Base-by-base conservation (phyloP, 2,113 vertebrate species). In the Percopsis transmontana region DNA sequence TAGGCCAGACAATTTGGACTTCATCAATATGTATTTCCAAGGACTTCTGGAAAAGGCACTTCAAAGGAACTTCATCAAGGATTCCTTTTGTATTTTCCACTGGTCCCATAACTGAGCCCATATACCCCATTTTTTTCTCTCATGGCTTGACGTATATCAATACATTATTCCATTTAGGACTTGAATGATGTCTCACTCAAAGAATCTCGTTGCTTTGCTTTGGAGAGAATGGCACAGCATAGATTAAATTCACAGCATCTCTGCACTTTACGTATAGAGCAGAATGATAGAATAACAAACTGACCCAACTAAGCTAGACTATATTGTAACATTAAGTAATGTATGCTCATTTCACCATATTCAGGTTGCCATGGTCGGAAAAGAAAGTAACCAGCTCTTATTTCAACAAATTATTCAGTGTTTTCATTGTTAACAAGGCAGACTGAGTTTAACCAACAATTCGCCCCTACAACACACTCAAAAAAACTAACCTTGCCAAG, bases 11-110 rank as follows among this genome's bases (percentile, higher is more conserved):
- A 94, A 96, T 97, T 96, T 96, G 94, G 94, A 95, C 94, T 95
- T 96, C 95, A 97, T 97, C 94, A 96, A 94, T 96, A 95, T 96
- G 94, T 92, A 96, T 96, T 96, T 95, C 93, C 92, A 93, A 95
- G 92, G 94, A 95, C 94, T 95, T 95, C 91, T 94, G 93, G 93
- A 96, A 96, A 96, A 96, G 92, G 93, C 91, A 95, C 95, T 96
- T 97, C 95, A 98, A 97, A 97, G 91, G 90, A 95, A 94, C 94
- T 93, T 96, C 94, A 95, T 96, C 93, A 96, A 93, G 90, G 93
- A 96, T 97, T 96, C 94, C 89, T 95, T 97, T 95, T 94, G 95
- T 96, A 94, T 96, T 94, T 92, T 93, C 91, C 90, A 88, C 90
- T 90, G 85, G 90, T 91, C 86, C 92, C 90, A 92, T 92, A 91